Conservation (phyloP, 2,888 invertebrate genomes). For the Hesperia comma region DNA sequence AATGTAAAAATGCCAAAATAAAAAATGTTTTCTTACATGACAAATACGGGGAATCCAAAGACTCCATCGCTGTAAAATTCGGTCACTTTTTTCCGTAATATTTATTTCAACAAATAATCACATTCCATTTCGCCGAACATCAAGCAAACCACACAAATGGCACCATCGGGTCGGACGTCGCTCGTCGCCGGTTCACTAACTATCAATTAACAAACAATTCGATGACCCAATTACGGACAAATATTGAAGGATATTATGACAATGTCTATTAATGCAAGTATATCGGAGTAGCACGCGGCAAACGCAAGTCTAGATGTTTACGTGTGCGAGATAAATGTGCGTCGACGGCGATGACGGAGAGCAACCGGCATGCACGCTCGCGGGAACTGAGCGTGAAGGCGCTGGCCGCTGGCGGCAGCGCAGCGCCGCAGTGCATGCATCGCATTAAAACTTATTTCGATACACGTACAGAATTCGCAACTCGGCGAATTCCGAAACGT, state of each 20-base stretch:
- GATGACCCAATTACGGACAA: slow-evolving; percentile 55
- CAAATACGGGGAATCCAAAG: slow-evolving; percentile 37
- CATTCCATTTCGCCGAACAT: slow-evolving; percentile 27
- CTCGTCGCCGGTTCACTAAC: slow-evolving; percentile 39
- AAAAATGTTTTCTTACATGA: slow-evolving; percentile 41
- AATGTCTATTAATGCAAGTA: slow-evolving; percentile 51
- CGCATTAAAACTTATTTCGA: slow-evolving; percentile 63
- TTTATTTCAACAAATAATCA: slow-evolving; percentile 24
- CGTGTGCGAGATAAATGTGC: slow-evolving; percentile 59
- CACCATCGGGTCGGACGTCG: slow-evolving; percentile 18
- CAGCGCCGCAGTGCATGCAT: slow-evolving; percentile 65
- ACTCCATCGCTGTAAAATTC: slow-evolving; percentile 29
- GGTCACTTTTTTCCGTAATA: slow-evolving; percentile 5
- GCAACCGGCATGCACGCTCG: slow-evolving; percentile 60
- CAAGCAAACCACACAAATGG: slow-evolving; percentile 40
- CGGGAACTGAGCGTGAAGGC: slow-evolving; percentile 65
- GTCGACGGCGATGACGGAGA: slow-evolving; percentile 54
- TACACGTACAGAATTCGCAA: slow-evolving; percentile 74
- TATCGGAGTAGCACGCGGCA: slow-evolving; percentile 47
- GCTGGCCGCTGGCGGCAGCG: slow-evolving; percentile 42
- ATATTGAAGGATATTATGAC: slow-evolving; percentile 61
- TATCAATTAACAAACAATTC: slow-evolving; percentile 51
- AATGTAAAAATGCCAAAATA: background rate
- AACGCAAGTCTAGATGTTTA: slow-evolving; percentile 57
- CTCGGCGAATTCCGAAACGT: slow-evolving; percentile 64